Conservation (phyloP, 2,797 vertebrate species). For the Intellagama lesueurii region DNA sequence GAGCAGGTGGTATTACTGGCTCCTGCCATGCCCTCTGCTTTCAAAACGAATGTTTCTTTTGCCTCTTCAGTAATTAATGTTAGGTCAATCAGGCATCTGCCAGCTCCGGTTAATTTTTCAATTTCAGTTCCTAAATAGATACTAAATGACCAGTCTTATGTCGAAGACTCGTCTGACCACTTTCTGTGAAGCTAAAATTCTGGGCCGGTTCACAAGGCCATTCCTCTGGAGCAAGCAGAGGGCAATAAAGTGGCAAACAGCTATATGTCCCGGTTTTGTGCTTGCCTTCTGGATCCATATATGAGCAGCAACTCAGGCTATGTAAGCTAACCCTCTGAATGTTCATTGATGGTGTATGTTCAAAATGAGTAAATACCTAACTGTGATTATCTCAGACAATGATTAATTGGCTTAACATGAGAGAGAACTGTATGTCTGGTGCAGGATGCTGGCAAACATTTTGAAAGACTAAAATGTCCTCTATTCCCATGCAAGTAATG, state of each 20-base stretch:
- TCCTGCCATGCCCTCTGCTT: not conserved
- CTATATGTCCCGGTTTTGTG: not conserved
- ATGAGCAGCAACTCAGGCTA: not conserved
- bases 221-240: not conserved
- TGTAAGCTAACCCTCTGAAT: not conserved
- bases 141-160: not conserved
- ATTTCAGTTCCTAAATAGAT: not conserved
- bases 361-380: not conserved
- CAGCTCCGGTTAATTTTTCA: not conserved
- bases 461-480: not conserved
- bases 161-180: not conserved
- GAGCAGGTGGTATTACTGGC: too few species aligned
- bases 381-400: not conserved
- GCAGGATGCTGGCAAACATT: not conserved
- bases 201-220: not conserved
- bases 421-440: not conserved
- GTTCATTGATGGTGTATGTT: not conserved
- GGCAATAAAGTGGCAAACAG: not conserved
- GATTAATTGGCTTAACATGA: not conserved
- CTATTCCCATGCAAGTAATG: conserved; percentile 17
- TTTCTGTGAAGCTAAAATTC: not conserved
- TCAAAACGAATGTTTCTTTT: not conserved
- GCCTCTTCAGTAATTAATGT: not conserved
- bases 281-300: not conserved
- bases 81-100: not conserved